Conservation (phyloP, 1,140 invertebrate species). For the Lanistes nyassanus region DNA sequence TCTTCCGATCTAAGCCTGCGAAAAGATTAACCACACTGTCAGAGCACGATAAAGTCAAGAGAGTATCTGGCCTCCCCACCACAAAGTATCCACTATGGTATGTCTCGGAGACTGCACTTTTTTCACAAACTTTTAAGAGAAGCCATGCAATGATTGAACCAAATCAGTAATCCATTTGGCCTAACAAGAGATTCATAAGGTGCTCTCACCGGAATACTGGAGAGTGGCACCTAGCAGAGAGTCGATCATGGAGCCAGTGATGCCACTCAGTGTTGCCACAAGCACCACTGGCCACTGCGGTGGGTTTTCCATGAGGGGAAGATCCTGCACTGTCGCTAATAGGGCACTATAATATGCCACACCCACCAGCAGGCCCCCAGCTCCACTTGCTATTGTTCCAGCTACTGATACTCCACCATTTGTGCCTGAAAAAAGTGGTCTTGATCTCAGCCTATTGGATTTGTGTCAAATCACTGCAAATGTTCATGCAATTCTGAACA, state of each 20-base stretch:
- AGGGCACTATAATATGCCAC: constrained; percentile 78
- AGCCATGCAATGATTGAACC: too few relatives aligned
- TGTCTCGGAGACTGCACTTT: too few relatives aligned
- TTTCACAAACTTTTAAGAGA: too few relatives aligned
- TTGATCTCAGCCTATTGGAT: too few relatives aligned
- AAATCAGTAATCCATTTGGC: too few relatives aligned
- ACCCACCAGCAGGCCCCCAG: constrained; percentile 82
- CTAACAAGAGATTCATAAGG: not conserved
- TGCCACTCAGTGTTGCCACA: constrained; percentile 77
- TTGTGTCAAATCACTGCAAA: not conserved
- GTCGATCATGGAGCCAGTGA: constrained; percentile 85
- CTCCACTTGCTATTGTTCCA: constrained; percentile 78
- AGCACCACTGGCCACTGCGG: constrained; percentile 85
- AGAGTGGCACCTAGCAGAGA: constrained; percentile 85
- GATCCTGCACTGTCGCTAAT: constrained; percentile 74
- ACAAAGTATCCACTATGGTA: too few relatives aligned
- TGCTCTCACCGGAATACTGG: constrained; percentile 82
- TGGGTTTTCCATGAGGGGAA: constrained; percentile 73
- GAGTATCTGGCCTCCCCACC: too few relatives aligned
- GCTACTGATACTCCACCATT: constrained; percentile 83
- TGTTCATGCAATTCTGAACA: not conserved
- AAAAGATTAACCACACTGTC: too few relatives aligned
- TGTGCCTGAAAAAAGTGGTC: constrained; percentile 78
- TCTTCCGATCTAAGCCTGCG: constrained; percentile 75
- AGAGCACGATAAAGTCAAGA: too few relatives aligned